Conservation (phyloP, 2,888 invertebrate species). For the Chaitophorus viminalis region DNA sequence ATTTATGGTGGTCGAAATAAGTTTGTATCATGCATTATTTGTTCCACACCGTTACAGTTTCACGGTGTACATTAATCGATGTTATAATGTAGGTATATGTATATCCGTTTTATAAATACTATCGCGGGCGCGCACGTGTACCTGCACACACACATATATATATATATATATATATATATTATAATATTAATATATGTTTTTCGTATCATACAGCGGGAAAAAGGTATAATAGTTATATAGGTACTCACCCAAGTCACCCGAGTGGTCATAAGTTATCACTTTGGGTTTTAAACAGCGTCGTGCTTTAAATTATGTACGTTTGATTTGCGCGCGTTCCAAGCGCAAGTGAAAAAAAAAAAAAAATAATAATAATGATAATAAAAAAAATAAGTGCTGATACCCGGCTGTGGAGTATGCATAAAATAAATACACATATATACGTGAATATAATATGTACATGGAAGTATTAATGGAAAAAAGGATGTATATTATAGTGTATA, state of each 20-base stretch:
- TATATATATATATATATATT: too few species aligned
- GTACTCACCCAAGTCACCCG: too few species aligned
- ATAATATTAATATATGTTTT: too few species aligned
- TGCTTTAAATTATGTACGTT: background rate
- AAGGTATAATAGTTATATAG: background rate
- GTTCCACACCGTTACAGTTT: too few species aligned
- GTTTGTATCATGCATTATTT: too few species aligned
- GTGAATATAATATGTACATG: background rate
- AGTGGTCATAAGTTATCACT: conserved; percentile 1
- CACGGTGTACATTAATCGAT: background rate
- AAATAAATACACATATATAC: too few species aligned
- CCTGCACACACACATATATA: too few species aligned
- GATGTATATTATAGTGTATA: background rate
- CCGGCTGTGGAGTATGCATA: too few species aligned
- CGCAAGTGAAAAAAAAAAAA: background rate
- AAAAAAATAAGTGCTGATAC: background rate
- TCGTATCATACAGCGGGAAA: background rate
- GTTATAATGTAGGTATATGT: too few species aligned
- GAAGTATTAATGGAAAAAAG: conserved; percentile 28
- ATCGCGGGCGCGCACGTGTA: too few species aligned
- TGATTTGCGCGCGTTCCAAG: background rate
- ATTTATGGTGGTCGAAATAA: too few species aligned
- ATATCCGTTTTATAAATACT: too few species aligned
- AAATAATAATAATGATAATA: background rate
- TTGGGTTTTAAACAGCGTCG: background rate